Percentiles rank a stretch among this genome's conserved stretches.
Evolutionary conservation across 2,113 vertebrate genomes (phyloP).

Genomic region (Machaerirhynchus nigripectus): DNA sequence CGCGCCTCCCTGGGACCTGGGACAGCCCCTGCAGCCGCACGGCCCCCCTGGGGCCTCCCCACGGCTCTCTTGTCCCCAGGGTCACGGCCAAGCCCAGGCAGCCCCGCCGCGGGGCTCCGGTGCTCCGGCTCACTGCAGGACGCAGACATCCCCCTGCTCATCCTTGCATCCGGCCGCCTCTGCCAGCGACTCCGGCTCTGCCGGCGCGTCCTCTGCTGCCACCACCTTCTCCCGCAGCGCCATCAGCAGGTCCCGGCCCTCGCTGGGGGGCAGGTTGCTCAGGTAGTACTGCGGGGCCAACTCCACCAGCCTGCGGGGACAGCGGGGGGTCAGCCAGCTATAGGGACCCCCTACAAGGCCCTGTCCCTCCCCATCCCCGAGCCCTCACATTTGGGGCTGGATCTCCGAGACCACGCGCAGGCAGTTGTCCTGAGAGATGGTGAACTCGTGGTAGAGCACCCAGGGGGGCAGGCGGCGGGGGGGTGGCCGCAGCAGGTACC

Average conservation of each 20-base stretch:
- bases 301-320: constrained; percentile 82
- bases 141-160: constrained; percentile 60
- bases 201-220: background rate
- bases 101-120: background rate
- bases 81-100: background rate
- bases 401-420: constrained; percentile 83
- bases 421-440: constrained; percentile 88
- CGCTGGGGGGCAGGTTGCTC: constrained; percentile 89
- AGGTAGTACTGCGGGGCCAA: constrained; percentile 91
- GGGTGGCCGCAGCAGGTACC: constrained; percentile 73
- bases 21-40: background rate
- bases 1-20: fast-evolving
- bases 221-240: constrained; percentile 79
- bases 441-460: constrained; percentile 87
- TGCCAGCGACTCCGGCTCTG: background rate
- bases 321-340: background rate
- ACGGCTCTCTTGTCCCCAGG: background rate
- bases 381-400: constrained; percentile 87
- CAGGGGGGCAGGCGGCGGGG: constrained; percentile 76
- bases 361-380: background rate
- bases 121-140: constrained; percentile 76
- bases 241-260: constrained; percentile 88
- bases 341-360: fast-evolving
- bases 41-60: background rate
- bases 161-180: background rate